These are phyloP conservation scores for Acanthococcus lagerstroemiae DNA, from an alignment of 2,888 invertebrate species.

Conservation along the genomic window DNA sequence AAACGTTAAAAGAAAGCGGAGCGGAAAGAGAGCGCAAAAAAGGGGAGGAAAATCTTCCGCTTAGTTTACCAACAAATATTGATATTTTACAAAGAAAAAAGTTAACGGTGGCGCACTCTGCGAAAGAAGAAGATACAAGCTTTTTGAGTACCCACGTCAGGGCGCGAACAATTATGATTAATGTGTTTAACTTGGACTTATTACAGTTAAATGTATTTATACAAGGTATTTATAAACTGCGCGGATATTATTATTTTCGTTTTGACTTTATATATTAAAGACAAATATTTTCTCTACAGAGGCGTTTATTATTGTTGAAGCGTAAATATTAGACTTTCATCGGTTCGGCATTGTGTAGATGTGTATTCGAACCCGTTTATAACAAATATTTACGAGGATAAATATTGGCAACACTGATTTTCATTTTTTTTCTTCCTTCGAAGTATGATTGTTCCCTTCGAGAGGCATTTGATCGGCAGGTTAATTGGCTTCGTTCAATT, in stretches of 20 bases:
- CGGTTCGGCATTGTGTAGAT: slow-evolving; percentile 15
- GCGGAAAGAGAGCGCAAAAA: background rate
- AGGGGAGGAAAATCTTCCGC: slow-evolving; percentile 13
- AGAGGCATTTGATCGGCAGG: too few relatives aligned
- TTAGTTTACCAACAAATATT: slow-evolving; percentile 26
- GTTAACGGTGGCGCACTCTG: slow-evolving; percentile 17
- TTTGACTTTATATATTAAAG: slow-evolving; percentile 21
- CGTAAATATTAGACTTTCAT: slow-evolving; percentile 29
- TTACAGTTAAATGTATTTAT: slow-evolving; percentile 30
- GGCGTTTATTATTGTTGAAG: slow-evolving; percentile 27
- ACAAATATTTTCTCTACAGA: slow-evolving; percentile 27
- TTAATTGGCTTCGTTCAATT: too few relatives aligned
- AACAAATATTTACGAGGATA: slow-evolving; percentile 23
- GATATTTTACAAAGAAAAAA: slow-evolving; percentile 21
- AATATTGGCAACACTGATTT: slow-evolving; percentile 29
- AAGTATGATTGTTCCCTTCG: too few relatives aligned
- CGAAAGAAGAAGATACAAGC: background rate
- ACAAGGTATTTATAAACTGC: slow-evolving; percentile 29
- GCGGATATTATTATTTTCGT: slow-evolving; percentile 21
- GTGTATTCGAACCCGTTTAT: slow-evolving; percentile 6
- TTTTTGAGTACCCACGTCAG: slow-evolving; percentile 6
- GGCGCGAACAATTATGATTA: slow-evolving; percentile 28
- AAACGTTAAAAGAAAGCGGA: background rate
- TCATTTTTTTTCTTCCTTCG: too few relatives aligned
- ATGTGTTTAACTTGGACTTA: slow-evolving; percentile 30